Conservation (phyloP, 64 coral and sea anemone genomes). For the Actinia tenebrosa region DNA sequence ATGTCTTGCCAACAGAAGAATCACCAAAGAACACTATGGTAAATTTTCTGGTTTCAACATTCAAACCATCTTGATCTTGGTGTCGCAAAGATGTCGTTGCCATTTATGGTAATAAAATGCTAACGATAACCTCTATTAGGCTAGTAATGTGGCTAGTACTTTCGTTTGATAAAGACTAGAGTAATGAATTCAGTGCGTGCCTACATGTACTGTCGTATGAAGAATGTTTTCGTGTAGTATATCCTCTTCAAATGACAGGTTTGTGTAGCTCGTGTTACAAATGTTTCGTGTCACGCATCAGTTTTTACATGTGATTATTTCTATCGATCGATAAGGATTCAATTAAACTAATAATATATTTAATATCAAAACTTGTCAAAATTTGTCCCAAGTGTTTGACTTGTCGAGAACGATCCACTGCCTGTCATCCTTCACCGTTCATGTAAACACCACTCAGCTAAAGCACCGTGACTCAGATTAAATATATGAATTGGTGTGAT, state of each 20-base stretch:
- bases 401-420: not conserved
- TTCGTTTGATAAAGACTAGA: not conserved
- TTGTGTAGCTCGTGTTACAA: not conserved
- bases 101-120: not conserved
- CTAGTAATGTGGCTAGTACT: not conserved
- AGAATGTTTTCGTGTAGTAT: not conserved
- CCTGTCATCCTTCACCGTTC: too few relatives aligned
- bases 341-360: not conserved
- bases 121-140: not conserved
- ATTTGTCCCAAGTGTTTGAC: not conserved
- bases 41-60: constrained; percentile 4
- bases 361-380: not conserved
- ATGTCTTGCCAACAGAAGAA: constrained; percentile 83
- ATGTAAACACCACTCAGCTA: too few relatives aligned
- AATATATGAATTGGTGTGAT: too few relatives aligned
- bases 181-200: not conserved
- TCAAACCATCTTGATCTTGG: not conserved
- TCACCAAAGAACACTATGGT: constrained; percentile 85
- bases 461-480: too few relatives aligned
- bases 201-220: not conserved
- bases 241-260: not conserved
- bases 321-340: not conserved
- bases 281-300: not conserved
- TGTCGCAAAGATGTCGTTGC: not conserved
- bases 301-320: not conserved